Evolutionary conservation across 2,113 vertebrate genomes (phyloP).

Genomic region (Caloenas nicobarica): DNA sequence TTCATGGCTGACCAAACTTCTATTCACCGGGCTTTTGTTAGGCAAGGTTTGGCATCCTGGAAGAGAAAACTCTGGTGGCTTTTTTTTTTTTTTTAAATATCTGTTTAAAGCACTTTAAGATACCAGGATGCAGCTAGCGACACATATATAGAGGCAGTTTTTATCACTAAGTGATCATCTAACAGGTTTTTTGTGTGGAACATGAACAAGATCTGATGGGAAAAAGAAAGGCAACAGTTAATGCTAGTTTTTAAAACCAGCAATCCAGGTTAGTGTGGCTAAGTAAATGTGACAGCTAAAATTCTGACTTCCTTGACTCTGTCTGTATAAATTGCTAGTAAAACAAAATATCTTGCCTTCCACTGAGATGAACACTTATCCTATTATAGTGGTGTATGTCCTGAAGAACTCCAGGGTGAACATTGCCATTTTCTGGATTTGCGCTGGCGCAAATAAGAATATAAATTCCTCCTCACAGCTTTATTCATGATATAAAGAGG

Average conservation of each 20-base stretch:
- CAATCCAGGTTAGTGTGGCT: not conserved
- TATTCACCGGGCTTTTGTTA: not conserved
- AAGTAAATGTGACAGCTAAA: constrained; percentile 11
- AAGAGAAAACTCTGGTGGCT: not conserved
- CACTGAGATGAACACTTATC: not conserved
- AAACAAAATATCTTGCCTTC: not conserved
- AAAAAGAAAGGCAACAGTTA: not conserved
- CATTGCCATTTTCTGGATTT: not conserved
- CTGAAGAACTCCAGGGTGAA: not conserved
- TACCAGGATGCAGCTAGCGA: not conserved
- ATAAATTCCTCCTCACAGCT: not conserved
- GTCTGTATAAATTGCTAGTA: not conserved
- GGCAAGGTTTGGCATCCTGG: not conserved
- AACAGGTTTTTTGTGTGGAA: not conserved
- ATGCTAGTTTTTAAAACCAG: not conserved
- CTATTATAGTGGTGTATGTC: not conserved
- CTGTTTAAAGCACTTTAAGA: not conserved
- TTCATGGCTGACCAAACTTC: not conserved
- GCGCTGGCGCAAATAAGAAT: not conserved
- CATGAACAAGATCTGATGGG: not conserved
- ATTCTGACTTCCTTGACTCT: not conserved
- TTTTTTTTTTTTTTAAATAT: not conserved
- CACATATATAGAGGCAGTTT: not conserved
- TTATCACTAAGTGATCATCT: not conserved
- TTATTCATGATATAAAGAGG: not conserved